These are phyloP conservation scores for Asbolus verrucosus DNA, from an alignment of 1,140 invertebrate species.

Conservation along the genomic window DNA sequence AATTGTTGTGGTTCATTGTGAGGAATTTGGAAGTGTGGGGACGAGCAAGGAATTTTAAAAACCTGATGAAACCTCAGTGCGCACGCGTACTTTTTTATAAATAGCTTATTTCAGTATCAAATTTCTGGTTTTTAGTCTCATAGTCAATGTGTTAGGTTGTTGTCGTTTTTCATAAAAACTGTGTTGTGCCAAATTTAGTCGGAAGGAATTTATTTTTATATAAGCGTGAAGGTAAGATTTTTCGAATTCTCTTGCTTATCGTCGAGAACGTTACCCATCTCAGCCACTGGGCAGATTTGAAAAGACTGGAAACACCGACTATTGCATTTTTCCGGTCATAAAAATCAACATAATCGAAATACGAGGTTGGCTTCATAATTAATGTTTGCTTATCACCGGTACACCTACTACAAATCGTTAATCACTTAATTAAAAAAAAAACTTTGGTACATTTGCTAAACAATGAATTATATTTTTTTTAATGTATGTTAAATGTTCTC, in stretches of 20 bases:
- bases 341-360: too few relatives aligned
- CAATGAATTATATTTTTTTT: too few relatives aligned
- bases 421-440: too few relatives aligned
- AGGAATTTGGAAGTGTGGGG: not conserved
- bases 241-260: not conserved
- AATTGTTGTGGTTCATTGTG: not conserved
- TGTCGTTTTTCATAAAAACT: conserved; percentile 38
- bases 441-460: too few relatives aligned
- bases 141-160: conserved; percentile 44
- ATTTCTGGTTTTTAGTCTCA: conserved; percentile 51
- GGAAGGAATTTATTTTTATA: conserved; percentile 19
- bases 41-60: conserved; percentile 4
- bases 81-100: conserved; percentile 48
- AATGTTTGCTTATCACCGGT: too few relatives aligned
- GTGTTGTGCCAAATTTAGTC: conserved; percentile 43
- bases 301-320: too few relatives aligned
- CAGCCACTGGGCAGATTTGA: too few relatives aligned
- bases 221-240: conserved; percentile 10
- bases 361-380: too few relatives aligned
- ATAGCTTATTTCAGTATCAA: conserved; percentile 52
- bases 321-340: too few relatives aligned
- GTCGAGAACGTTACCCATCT: too few relatives aligned
- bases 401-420: too few relatives aligned
- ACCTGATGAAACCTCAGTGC: not conserved
- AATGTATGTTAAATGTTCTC: not conserved